Evolutionary conservation across 1,140 invertebrate species (phyloP).

Genomic region (Drosophila kikkawai): DNA sequence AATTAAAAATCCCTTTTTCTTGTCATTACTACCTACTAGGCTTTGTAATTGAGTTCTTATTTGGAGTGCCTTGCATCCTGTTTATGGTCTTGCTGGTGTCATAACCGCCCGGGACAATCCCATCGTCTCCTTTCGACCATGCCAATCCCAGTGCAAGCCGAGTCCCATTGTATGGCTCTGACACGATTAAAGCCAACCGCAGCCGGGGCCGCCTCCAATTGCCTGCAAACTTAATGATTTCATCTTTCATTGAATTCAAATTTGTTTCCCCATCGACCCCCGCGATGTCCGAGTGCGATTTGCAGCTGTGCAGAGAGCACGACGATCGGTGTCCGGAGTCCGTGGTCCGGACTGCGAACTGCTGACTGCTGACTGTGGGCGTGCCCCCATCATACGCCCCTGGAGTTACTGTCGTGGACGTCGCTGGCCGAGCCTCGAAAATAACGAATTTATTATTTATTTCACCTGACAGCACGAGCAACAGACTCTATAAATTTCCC

Average conservation of each 20-base stretch:
- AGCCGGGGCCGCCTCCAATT: slow-evolving; percentile 46
- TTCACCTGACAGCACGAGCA: slow-evolving; percentile 82
- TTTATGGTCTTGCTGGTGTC: slow-evolving; percentile 24
- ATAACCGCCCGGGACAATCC: slow-evolving; percentile 29
- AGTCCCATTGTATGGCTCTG: slow-evolving; percentile 32
- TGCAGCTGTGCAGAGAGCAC: slow-evolving; percentile 59
- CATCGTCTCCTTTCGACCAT: slow-evolving; percentile 32
- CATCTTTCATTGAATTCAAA: slow-evolving; percentile 83
- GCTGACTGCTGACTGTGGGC: slow-evolving; percentile 60
- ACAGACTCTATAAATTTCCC: slow-evolving; percentile 84
- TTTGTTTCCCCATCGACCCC: slow-evolving; percentile 58
- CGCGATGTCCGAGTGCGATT: slow-evolving; percentile 45
- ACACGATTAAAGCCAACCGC: slow-evolving; percentile 57
- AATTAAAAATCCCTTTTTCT: background rate
- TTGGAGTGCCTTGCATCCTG: background rate
- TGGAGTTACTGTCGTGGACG: slow-evolving; percentile 60
- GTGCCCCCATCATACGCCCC: slow-evolving; percentile 74
- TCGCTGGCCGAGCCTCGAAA: slow-evolving; percentile 44
- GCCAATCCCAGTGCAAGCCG: slow-evolving; percentile 13
- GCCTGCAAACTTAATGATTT: slow-evolving; percentile 79
- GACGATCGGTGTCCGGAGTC: slow-evolving; percentile 16
- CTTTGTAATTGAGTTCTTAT: slow-evolving; percentile 36
- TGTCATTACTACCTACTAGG: background rate
- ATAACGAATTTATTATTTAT: slow-evolving; percentile 85
- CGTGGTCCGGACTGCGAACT: background rate